These are phyloP conservation scores for Orchestes rusci DNA, from an alignment of 2,888 invertebrate species.

Conservation along the genomic window DNA sequence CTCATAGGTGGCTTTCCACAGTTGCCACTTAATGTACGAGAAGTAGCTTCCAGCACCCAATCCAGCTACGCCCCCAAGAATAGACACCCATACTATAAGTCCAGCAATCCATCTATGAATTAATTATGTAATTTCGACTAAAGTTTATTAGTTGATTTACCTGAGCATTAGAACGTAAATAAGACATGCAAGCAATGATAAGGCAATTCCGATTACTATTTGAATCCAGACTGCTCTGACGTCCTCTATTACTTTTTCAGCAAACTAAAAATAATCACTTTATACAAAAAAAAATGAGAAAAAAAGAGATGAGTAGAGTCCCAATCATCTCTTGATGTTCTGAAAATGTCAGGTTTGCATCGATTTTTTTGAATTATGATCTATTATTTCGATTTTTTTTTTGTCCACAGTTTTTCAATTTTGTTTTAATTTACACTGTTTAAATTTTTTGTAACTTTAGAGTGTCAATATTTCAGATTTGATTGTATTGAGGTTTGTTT, in stretches of 20 bases:
- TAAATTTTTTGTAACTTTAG: too few species aligned
- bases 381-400: too few species aligned
- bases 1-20: slow-evolving; percentile 23
- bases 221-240: slow-evolving; percentile 63
- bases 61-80: slow-evolving; percentile 63
- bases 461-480: too few species aligned
- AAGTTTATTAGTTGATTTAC: slow-evolving; percentile 2
- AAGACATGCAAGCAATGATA: slow-evolving; percentile 70
- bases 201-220: slow-evolving; percentile 57
- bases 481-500: too few species aligned
- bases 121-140: neutral
- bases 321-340: too few species aligned
- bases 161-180: slow-evolving; percentile 77
- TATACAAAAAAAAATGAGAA: too few species aligned
- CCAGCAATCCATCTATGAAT: slow-evolving; percentile 69
- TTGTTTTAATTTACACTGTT: too few species aligned
- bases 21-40: slow-evolving; percentile 20
- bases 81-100: slow-evolving; percentile 80
- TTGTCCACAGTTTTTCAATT: too few species aligned
- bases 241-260: slow-evolving; percentile 60
- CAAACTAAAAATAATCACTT: neutral
- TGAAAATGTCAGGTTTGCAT: too few species aligned
- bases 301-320: too few species aligned
- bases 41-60: slow-evolving; percentile 51
- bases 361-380: too few species aligned